These are phyloP conservation scores for Drosophila rubida DNA, from an alignment of 2,888 invertebrate genomes.

Conservation along the genomic window DNA sequence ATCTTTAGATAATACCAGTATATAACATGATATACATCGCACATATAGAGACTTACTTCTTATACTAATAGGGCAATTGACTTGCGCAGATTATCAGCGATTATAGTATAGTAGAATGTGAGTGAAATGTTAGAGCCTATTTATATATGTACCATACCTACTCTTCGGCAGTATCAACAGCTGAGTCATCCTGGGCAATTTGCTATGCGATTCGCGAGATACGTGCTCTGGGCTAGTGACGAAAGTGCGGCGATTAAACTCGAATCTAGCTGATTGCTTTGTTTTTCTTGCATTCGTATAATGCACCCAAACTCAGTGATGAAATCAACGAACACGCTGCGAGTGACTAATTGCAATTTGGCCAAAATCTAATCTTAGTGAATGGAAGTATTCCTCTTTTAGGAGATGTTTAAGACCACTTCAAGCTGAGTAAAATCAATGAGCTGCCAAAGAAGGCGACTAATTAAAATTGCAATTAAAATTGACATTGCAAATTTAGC, in stretches of 20 bases:
- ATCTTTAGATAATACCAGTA: slow-evolving; percentile 2
- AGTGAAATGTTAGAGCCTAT: slow-evolving; percentile 1
- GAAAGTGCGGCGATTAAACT: slow-evolving; percentile 5
- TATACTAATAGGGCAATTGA: slow-evolving; percentile 12
- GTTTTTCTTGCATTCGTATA: background rate
- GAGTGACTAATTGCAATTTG: background rate
- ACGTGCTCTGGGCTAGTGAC: background rate
- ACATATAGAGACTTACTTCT: background rate
- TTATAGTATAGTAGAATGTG: slow-evolving; percentile 2
- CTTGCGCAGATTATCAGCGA: slow-evolving; percentile 8
- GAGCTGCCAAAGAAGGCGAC: no score
- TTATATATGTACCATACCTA: background rate
- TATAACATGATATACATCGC: background rate
- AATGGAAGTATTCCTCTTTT: background rate
- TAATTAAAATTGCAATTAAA: no score
- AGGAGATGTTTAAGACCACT: no score
- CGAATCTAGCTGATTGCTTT: slow-evolving; percentile 2
- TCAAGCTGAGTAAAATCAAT: no score
- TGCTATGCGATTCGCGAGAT: background rate
- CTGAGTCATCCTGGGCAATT: background rate
- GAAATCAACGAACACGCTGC: background rate
- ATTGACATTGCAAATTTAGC: no score
- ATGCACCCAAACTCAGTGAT: background rate
- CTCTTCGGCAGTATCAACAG: slow-evolving; percentile 9
- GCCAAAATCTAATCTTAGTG: background rate